phyloP scores from a whole-genome alignment of 2,113 vertebrate species.

The Xiphorhynchus elegans region DNA sequence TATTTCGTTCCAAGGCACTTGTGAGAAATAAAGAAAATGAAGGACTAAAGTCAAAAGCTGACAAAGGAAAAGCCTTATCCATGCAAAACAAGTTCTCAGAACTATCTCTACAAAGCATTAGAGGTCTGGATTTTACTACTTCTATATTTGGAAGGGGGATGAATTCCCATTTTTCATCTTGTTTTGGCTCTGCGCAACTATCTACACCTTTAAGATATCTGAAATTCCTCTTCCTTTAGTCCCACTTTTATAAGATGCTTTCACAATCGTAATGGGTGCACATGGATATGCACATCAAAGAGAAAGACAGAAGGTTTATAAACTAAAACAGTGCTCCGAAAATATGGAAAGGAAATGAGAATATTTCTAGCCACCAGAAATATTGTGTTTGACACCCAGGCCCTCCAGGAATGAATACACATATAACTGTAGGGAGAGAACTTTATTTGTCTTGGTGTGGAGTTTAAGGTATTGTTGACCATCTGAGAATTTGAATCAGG shows the following conservation, averaged over 20 bases:
- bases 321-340: neutral
- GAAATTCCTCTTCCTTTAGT: neutral
- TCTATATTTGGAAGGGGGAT: neutral
- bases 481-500: neutral
- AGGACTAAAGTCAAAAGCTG: neutral
- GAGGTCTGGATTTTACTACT: neutral
- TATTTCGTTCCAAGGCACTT: conserved; percentile 28
- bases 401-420: neutral
- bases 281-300: neutral
- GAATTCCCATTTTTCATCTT: neutral
- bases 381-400: neutral
- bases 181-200: neutral
- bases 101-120: neutral
- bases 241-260: neutral
- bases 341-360: neutral
- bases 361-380: neutral
- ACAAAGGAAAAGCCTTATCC: neutral
- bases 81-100: neutral
- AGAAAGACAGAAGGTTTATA: neutral
- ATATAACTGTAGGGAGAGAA: neutral
- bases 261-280: neutral
- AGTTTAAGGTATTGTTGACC: neutral
- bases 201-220: neutral
- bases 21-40: conserved; percentile 28
- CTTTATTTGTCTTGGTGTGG: neutral